Percentiles rank a stretch among this genome's conserved stretches.
Evolutionary conservation across 2,888 invertebrate species (phyloP).

Genomic region (Nomada fucata): DNA sequence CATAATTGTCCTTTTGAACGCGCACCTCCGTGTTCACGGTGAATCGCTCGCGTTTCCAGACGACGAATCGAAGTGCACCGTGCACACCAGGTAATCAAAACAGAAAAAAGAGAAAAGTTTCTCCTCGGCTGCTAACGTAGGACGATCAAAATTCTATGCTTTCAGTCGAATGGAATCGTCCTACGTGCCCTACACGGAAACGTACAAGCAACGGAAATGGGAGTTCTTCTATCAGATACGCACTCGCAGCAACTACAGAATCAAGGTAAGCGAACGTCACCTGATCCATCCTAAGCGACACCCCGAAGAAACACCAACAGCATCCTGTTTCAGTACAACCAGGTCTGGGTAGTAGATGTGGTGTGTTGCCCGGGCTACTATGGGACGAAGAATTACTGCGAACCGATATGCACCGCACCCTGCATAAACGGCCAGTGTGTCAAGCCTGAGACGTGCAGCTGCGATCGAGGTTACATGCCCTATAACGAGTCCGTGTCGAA

Average conservation of each 20-base stretch:
- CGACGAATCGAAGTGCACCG: constrained; percentile 3
- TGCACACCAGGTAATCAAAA: constrained; percentile 2
- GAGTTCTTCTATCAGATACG: constrained; percentile 25
- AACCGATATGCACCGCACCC: constrained; percentile 15
- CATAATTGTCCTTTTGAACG: not conserved
- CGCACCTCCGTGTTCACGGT: not conserved
- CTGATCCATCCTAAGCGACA: no score
- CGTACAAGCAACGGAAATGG: constrained; percentile 40
- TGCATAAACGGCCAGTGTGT: constrained; percentile 42
- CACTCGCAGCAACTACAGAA: constrained; percentile 62
- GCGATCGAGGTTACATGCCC: constrained; percentile 85
- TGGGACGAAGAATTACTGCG: constrained; percentile 2
- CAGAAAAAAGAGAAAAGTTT: no score
- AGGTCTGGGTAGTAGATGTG: constrained; percentile 10
- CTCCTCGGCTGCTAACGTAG: no score
- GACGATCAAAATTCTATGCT: not conserved
- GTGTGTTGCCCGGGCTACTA: constrained; percentile 70
- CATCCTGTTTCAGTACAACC: constrained; percentile 47
- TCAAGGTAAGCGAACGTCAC: constrained; percentile 53
- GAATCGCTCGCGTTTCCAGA: no score
- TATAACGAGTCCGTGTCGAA: not conserved
- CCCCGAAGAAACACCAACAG: not conserved
- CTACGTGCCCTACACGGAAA: constrained; percentile 69
- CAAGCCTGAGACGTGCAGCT: constrained; percentile 87
- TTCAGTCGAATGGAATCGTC: constrained; percentile 28